Evolutionary conservation across 1,140 invertebrate species (phyloP).

Genomic region (Hypsibius dujardini): DNA sequence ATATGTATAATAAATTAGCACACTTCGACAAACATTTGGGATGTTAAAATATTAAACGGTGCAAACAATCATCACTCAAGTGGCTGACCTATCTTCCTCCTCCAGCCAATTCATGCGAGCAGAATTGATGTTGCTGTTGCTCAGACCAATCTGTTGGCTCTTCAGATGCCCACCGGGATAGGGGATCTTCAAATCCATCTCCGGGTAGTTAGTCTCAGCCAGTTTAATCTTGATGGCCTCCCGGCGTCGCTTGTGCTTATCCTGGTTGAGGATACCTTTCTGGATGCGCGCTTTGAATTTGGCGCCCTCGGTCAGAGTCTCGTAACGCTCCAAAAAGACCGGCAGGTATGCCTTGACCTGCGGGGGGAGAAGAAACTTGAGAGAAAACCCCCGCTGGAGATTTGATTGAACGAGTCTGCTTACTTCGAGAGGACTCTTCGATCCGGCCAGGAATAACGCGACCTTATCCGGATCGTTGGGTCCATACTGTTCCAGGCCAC

Average conservation of each 20-base stretch:
- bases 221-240: slow-evolving; percentile 3
- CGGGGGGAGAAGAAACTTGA: too few relatives aligned
- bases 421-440: too few relatives aligned
- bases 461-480: neutral
- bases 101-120: neutral
- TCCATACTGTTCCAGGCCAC: neutral
- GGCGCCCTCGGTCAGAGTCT: slow-evolving; percentile 89
- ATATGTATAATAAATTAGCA: slow-evolving; percentile 15
- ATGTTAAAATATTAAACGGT: too few relatives aligned
- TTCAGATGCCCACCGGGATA: neutral
- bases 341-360: slow-evolving; percentile 87
- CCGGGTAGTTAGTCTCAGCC: neutral
- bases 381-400: too few relatives aligned
- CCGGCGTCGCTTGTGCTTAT: slow-evolving; percentile 5
- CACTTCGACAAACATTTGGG: slow-evolving; percentile 48
- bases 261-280: slow-evolving; percentile 77
- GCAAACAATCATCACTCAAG: neutral
- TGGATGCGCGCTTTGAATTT: slow-evolving; percentile 94
- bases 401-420: too few relatives aligned
- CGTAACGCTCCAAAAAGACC: slow-evolving; percentile 81
- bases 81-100: neutral
- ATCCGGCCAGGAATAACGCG: neutral
- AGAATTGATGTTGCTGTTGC: neutral
- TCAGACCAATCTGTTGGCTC: neutral
- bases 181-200: neutral